A percentile compares a stretch with the other conserved stretches of the same genome.
Evolutionary conservation across 35 echinoderm and acorn worm species (phyloP).

Genomic region (Ophioderma brevispina): DNA sequence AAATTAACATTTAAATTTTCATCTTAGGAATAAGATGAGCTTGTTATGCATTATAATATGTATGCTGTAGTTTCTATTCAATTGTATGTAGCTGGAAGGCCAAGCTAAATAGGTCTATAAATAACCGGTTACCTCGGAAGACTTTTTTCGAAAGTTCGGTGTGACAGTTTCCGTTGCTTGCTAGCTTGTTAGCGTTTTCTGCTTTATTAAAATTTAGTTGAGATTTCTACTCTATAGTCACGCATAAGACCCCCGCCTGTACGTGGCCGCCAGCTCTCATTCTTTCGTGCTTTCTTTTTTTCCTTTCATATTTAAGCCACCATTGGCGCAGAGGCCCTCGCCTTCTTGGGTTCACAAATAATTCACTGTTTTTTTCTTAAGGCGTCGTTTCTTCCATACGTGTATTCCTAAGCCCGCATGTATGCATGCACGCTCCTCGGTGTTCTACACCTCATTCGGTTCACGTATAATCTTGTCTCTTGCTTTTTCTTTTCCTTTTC

Average conservation of each 20-base stretch:
- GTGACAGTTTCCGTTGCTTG: neutral
- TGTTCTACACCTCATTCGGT: neutral
- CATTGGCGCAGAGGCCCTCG: neutral
- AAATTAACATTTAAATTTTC: no score
- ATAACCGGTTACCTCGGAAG: neutral
- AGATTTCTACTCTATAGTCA: neutral
- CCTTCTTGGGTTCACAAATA: neutral
- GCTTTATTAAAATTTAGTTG: neutral
- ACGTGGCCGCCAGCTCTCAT: neutral
- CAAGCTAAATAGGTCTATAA: neutral
- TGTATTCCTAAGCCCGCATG: neutral
- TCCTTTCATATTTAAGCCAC: neutral
- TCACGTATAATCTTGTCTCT: neutral
- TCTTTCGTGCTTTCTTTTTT: neutral
- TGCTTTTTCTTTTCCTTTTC: neutral
- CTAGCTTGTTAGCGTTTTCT: neutral
- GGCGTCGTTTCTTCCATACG: neutral
- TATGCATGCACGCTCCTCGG: neutral
- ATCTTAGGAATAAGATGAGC: no score
- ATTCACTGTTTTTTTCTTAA: neutral
- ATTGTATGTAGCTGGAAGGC: no score
- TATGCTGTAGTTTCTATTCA: no score
- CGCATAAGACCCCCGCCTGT: conserved; percentile 3
- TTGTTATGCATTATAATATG: no score
- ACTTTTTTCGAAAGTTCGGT: neutral